Evolutionary conservation across 2,797 vertebrate genomes (phyloP), one percentile per base, ranked within the genome.

Genomic region (Clarias platycephalus): DNA sequence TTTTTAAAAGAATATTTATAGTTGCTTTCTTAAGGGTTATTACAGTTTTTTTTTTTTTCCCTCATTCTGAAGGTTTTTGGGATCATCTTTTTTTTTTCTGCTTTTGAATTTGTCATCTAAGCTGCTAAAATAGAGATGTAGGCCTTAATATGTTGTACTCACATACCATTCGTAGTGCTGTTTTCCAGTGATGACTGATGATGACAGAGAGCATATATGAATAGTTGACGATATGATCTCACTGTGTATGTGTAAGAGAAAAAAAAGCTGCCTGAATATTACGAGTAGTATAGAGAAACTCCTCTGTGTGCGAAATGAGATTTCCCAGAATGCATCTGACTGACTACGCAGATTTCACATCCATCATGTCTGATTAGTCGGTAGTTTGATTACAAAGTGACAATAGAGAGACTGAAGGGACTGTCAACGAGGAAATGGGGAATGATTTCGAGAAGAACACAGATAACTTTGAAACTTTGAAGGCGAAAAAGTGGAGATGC

Each of bases 1-100:
- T 92, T 94, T 93, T 94, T 89, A 91, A 92, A 91, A 91, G 90
- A 71, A 49, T 91, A 90, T 87, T 86, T 67, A 92, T 83, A 89
- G 85, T 83, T 91, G 83, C 85, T 91, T 88, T 91, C 91, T 90
- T 85, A 86, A 85, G 90, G 90, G 89, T 91, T 76, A 0, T 53
- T 53, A 53, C 49, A 13, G 49, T 53, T 81, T 89, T 87, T 62
- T 83, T 70, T 77, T 60, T 82, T 66, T n/a, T n/a, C n/a, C n/a
- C 26, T 16, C n/a, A 40, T 8, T 3, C 76, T 40, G 76, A 40
- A 72, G 85, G 66, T 75, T 86, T 85, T 63, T 58, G 66, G 88
- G 83, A 85, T 76, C 55, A 58, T 78, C 57, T 78, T 63, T 62
- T 34, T 49, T 49, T 58, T 81, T 24, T 62, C 67, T 63, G 40